Conservation (phyloP, 2,888 invertebrate genomes). For the Pollenia amentaria region DNA sequence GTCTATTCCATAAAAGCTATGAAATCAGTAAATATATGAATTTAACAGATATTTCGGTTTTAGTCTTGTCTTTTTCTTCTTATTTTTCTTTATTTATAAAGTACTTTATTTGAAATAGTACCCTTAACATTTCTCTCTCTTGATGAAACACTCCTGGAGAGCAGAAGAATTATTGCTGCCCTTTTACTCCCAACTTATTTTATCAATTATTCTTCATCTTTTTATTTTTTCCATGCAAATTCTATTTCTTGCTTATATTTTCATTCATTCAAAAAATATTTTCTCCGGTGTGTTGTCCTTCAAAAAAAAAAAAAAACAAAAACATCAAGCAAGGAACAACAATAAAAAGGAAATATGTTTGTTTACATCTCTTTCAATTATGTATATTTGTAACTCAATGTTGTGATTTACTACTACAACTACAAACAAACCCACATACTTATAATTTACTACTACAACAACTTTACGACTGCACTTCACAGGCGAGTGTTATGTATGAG, state of each 20-base stretch:
- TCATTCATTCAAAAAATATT: constrained; percentile 67
- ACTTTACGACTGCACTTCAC: constrained; percentile 14
- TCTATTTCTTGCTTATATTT: constrained; percentile 48
- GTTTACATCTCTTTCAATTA: constrained; percentile 70
- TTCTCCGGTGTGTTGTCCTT: constrained; percentile 73
- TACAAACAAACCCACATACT: not conserved
- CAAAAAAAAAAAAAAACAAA: constrained; percentile 52
- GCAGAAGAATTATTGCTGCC: constrained; percentile 20
- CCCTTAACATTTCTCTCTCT: constrained; percentile 3
- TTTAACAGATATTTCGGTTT: not conserved
- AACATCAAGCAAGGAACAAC: constrained; percentile 33
- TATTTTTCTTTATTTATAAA: not conserved
- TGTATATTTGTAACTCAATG: constrained; percentile 32
- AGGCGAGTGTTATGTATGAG: not conserved
- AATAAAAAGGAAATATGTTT: constrained; percentile 63
- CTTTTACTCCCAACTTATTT: constrained; percentile 40
- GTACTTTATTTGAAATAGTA: constrained; percentile 17
- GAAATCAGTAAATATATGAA: not conserved
- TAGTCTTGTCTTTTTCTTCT: not conserved
- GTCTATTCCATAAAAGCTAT: too few relatives aligned
- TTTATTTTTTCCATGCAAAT: constrained; percentile 56
- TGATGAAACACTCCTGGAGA: not conserved
- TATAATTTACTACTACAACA: constrained; percentile 35
- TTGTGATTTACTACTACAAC: constrained; percentile 61
- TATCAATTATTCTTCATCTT: constrained; percentile 53